Evolutionary conservation across 2,888 invertebrate species (phyloP).

Genomic region (Scaptomyza parva): DNA sequence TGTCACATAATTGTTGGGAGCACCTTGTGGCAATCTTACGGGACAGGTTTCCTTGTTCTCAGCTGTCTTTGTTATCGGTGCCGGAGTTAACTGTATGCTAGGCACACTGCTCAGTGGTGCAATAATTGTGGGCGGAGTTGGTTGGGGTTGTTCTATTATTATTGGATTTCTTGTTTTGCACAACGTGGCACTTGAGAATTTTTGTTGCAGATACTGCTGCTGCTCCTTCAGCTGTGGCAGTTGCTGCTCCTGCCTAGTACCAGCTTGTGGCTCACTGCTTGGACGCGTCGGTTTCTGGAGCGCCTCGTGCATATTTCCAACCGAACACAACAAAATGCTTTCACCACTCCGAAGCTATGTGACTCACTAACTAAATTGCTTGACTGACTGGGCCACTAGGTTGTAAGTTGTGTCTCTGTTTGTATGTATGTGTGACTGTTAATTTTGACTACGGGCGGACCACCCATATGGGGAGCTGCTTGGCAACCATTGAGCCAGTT

Average conservation of each 20-base stretch:
- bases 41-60: conserved; percentile 54
- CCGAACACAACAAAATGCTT: conserved; percentile 44
- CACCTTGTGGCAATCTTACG: conserved; percentile 39
- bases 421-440: conserved; percentile 52
- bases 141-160: conserved; percentile 30
- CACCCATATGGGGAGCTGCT: conserved; percentile 50
- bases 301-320: conserved; percentile 59
- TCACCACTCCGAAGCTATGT: conserved; percentile 28
- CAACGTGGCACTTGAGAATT: conserved; percentile 65
- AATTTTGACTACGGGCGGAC: conserved; percentile 52
- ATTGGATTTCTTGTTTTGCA: conserved; percentile 35
- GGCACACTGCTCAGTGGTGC: conserved; percentile 52
- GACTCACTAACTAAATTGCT: conserved; percentile 36
- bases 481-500: conserved; percentile 80
- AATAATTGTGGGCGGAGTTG: conserved; percentile 30
- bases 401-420: conserved; percentile 36
- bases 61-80: conserved; percentile 10
- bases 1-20: conserved; percentile 78
- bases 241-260: conserved; percentile 35
- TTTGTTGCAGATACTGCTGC: conserved; percentile 36
- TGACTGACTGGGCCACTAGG: conserved; percentile 70
- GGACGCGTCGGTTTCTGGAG: conserved; percentile 53
- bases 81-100: conserved; percentile 65
- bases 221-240: conserved; percentile 34
- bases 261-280: conserved; percentile 68